Evolutionary conservation across 2,113 vertebrate genomes (phyloP), one percentile per base, ranked within the genome.

Genomic region (Peromyscus maniculatus): DNA sequence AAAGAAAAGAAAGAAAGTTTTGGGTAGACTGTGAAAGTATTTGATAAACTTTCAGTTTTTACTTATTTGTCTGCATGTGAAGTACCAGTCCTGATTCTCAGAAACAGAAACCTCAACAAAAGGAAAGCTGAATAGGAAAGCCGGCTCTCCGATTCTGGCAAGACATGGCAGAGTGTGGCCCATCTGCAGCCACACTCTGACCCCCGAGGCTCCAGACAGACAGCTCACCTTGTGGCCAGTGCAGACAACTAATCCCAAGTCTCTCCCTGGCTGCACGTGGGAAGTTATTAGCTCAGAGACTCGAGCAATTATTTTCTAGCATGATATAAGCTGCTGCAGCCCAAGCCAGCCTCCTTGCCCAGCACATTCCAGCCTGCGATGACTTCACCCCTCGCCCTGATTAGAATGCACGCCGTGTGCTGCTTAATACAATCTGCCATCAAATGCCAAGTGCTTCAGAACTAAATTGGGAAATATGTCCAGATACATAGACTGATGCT

Each of bases 291-390:
- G 75, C 98, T 94, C 90, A 98, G 74, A 98, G 98, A 97, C 97
- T 87, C 97, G 84, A 97, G 98, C 98, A 98, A 98, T 97, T 97
- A 96, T 97, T 98, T 98, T 98, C 97, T 97, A 96, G 97, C 31
- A 98, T 99, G 99, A 99, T 99, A 99, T 99, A 99, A 99, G 98
- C 98, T 90, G 97, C 79, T 88, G 97, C 69, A 66, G 98, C 97
- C 97, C 97, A 91, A 43, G 92, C 97, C 22, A 98, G 98, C 94
- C 98, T 98, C 98, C 98, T 97, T 98, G 98, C 98, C 98, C 95
- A 94, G 95, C 97, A 71, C 95, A 71, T 24, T 95, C 96, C 69
- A 87, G 97, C 98, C 96, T 98, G 97, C 98, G 98, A 97, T 97
- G 89, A 95, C 98, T 98, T 98, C 98, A 95, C 97, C 95, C 96